These are phyloP conservation scores for Oncorhynchus mykiss DNA, from an alignment of 2,113 vertebrate genomes.

Conservation along the genomic window DNA sequence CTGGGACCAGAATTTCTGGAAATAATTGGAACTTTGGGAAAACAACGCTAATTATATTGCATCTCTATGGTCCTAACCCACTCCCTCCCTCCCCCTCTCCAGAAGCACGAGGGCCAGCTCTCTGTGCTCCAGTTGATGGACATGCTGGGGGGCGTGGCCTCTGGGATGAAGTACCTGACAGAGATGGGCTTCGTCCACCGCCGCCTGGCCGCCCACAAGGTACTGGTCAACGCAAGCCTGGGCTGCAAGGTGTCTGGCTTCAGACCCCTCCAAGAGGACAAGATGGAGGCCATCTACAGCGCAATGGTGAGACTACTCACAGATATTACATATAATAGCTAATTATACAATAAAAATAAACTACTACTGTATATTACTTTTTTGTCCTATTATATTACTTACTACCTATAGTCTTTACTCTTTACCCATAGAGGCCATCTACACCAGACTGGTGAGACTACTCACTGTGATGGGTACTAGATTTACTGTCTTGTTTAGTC, in stretches of 20 bases:
- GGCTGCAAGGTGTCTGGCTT: conserved; percentile 93
- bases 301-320: conserved; percentile 80
- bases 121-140: conserved; percentile 82
- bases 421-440: too few relatives aligned
- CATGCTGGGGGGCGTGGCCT: conserved; percentile 86
- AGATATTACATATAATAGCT: too few relatives aligned
- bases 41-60: not conserved
- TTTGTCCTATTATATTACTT: too few relatives aligned
- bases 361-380: too few relatives aligned
- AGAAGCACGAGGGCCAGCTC: conserved; percentile 93
- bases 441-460: too few relatives aligned
- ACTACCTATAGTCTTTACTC: too few relatives aligned
- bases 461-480: too few relatives aligned
- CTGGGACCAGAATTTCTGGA: too few relatives aligned
- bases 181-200: conserved; percentile 96
- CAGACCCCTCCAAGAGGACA: conserved; percentile 84
- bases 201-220: conserved; percentile 89
- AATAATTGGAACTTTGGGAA: too few relatives aligned
- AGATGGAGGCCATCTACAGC: conserved; percentile 90
- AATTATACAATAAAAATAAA: too few relatives aligned
- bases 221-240: conserved; percentile 86
- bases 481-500: too few relatives aligned
- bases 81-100: not conserved
- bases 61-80: not conserved
- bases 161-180: conserved; percentile 94